Evolutionary conservation across 1,140 invertebrate genomes (phyloP).

Genomic region (Drosophila albomicans): DNA sequence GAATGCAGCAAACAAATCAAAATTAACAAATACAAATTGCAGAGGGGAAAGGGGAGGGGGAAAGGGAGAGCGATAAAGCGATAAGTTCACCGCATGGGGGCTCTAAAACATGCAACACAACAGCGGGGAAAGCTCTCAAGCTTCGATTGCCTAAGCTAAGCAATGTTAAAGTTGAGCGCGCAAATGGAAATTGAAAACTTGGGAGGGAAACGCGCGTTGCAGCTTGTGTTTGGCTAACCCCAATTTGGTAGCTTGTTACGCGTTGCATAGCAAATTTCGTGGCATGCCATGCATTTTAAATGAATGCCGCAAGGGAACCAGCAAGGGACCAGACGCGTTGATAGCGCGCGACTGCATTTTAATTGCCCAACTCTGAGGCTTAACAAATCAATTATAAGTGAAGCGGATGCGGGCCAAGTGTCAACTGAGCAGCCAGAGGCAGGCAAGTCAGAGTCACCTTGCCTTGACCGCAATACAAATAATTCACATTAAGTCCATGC

Average conservation of each 20-base stretch:
- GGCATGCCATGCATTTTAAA: slow-evolving; percentile 59
- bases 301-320: slow-evolving; percentile 39
- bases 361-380: slow-evolving; percentile 39
- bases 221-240: slow-evolving; percentile 15
- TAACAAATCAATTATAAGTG: slow-evolving; percentile 55
- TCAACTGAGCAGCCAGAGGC: slow-evolving; percentile 55
- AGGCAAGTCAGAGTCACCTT: slow-evolving; percentile 30
- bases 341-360: slow-evolving; percentile 56
- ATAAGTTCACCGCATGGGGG: slow-evolving; percentile 24
- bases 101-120: slow-evolving; percentile 19
- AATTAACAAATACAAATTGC: slow-evolving; percentile 71
- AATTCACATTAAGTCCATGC: slow-evolving; percentile 70
- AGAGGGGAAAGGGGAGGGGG: background rate
- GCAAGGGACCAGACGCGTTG: slow-evolving; percentile 6
- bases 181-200: slow-evolving; percentile 67
- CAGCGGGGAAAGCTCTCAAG: slow-evolving; percentile 27
- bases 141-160: slow-evolving; percentile 45
- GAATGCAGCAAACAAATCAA: slow-evolving; percentile 76
- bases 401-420: slow-evolving; percentile 57
- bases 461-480: slow-evolving; percentile 64
- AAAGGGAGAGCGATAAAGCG: background rate
- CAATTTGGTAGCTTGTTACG: slow-evolving; percentile 11
- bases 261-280: slow-evolving; percentile 44
- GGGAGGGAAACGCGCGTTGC: slow-evolving; percentile 17
- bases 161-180: slow-evolving; percentile 31